Percentiles rank a stretch among this genome's conserved stretches.
Conservation (phyloP, 2,797 vertebrate genomes). For the Hemibagrus guttatus region DNA sequence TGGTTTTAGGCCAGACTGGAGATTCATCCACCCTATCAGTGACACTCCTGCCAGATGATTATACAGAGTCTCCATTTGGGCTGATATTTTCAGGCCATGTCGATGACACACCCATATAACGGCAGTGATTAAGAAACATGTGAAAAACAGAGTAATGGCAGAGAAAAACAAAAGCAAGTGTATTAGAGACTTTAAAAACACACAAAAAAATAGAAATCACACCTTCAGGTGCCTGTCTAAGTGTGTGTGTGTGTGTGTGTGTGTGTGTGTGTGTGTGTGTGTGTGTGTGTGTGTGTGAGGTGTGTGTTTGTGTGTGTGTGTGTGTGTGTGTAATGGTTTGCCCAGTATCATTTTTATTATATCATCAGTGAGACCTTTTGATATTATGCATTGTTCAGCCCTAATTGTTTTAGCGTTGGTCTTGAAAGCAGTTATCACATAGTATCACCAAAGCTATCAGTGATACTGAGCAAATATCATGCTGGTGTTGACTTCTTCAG, state of each 20-base stretch:
- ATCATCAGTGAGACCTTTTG: neutral
- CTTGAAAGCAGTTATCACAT: neutral
- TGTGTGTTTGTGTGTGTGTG: neutral
- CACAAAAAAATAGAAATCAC: neutral
- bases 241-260: neutral
- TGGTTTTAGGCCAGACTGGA: neutral
- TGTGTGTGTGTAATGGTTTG: neutral
- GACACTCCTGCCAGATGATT: neutral
- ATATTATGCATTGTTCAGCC: neutral
- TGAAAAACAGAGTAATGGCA: neutral
- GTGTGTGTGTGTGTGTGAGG: neutral
- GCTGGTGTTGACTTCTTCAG: neutral
- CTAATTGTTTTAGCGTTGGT: neutral
- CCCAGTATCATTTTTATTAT: neutral
- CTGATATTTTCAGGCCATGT: neutral
- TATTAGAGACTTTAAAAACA: neutral
- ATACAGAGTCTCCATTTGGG: neutral
- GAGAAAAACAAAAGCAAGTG: neutral
- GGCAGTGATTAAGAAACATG: neutral
- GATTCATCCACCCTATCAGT: neutral
- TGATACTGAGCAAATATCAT: neutral
- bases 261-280: neutral
- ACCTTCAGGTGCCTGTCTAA: neutral
- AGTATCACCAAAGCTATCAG: neutral
- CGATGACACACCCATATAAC: neutral